Conservation (phyloP, 2,888 invertebrate species). For the Keiferia lycopersicella region DNA sequence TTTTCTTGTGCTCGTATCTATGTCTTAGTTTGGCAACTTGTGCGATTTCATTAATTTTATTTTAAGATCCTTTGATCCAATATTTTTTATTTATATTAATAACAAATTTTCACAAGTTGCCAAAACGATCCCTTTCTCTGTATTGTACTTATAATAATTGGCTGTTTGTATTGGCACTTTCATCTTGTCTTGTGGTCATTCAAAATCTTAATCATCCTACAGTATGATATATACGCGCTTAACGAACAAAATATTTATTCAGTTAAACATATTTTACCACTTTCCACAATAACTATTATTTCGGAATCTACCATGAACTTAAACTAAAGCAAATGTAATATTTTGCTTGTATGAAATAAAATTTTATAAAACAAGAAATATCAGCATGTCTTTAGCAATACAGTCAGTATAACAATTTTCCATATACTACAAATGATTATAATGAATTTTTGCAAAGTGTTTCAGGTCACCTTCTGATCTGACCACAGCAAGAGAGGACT, state of each 20-base stretch:
- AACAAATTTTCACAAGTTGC: constrained; percentile 34
- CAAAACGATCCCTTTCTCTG: constrained; percentile 38
- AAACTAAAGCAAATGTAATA: neutral
- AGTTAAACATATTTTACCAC: neutral
- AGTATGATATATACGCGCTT: neutral
- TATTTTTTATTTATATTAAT: neutral
- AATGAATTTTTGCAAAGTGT: constrained; percentile 45
- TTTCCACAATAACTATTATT: neutral
- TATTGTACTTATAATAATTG: constrained; percentile 44
- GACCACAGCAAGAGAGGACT: constrained; percentile 25
- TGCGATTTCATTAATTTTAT: neutral
- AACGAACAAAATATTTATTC: neutral
- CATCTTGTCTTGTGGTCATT: constrained; percentile 31
- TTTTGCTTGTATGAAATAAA: neutral
- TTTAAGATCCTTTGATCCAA: neutral
- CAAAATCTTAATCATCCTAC: constrained; percentile 14
- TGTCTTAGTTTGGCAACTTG: constrained; percentile 23
- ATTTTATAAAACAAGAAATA: neutral
- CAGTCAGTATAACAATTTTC: neutral
- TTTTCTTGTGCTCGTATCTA: constrained; percentile 49
- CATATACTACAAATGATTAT: too few relatives aligned
- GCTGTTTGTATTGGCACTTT: constrained; percentile 37
- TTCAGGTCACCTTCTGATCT: constrained; percentile 47
- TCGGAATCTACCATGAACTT: neutral
- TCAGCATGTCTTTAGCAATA: neutral